Conservation (phyloP, 2,113 vertebrate species). For the human (Homo sapiens) region GRCh38 chr7:71424501-71425000, state of each 20-base stretch:
- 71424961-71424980: background rate
- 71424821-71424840: background rate
- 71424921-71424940: background rate
- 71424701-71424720: conserved; percentile 22
- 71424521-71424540: conserved; percentile 61
- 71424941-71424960: background rate
- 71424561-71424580: conserved; percentile 44
- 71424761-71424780: background rate
- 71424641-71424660: conserved; percentile 8
- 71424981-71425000: background rate
- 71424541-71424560: conserved; percentile 45
- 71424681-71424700: conserved; percentile 45
- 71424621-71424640: conserved; percentile 26
- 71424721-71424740: conserved; percentile 16
- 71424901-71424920: background rate
- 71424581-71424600: conserved; percentile 44
- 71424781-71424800: background rate
- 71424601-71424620: conserved; percentile 47
- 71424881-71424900: background rate
- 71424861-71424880: background rate
- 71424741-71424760: background rate
- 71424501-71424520: conserved; percentile 21
- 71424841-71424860: background rate
- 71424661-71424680: conserved; percentile 50
- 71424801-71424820: conserved; percentile 1